Base-by-base conservation (phyloP, 2,888 invertebrate genomes). In the Acanthacorydalis orientalis region DNA sequence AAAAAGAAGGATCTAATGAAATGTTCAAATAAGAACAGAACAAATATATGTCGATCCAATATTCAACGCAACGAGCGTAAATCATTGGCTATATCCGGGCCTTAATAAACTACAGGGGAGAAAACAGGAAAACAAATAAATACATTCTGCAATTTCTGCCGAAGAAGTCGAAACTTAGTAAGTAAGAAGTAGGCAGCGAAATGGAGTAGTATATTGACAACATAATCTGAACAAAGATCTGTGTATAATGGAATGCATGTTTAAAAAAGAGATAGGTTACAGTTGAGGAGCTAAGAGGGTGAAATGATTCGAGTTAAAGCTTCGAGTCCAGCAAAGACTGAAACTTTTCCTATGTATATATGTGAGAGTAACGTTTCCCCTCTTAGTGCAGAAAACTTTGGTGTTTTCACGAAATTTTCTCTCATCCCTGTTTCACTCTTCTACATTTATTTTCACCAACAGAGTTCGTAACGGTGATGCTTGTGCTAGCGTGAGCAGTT, bases 301-400 rank as follows among this genome's bases (percentile, higher is more conserved):
- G 57, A 56, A 58, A 54, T 57, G 59, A 59, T 59, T 59, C 55
- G 54, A 52, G 56, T 55, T 57, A 58, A 58, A 57, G 56, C 56
- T 16, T 42, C 23, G 12, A 23, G 42, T 31, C 31, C 23, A 42
- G 12, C 42, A 31, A 23, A 23, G 23, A 23, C 37, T 12, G 11
- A 42, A 42, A 42, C 15, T 15, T 42, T 42, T 42, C 42, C 23
- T 31, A 42, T 42, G 42, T 42, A 42, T 42, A 31, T 23, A 42
- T 42, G 42, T 15, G 12, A 11, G 11, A 8, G 39, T 15, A n/a
- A n/a, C 14, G 15, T 12, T 12, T 37, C 14, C 39, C 39, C 39
- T 38, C 39, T 38, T 38, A 38, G 15, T 38, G 39, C 15, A 15
- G 42, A 42, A 42, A 42, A 42, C 42, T 42, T 42, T 31, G 31